Base-by-base conservation (phyloP, 1,140 invertebrate genomes). In the Drosophila virilis region DNA sequence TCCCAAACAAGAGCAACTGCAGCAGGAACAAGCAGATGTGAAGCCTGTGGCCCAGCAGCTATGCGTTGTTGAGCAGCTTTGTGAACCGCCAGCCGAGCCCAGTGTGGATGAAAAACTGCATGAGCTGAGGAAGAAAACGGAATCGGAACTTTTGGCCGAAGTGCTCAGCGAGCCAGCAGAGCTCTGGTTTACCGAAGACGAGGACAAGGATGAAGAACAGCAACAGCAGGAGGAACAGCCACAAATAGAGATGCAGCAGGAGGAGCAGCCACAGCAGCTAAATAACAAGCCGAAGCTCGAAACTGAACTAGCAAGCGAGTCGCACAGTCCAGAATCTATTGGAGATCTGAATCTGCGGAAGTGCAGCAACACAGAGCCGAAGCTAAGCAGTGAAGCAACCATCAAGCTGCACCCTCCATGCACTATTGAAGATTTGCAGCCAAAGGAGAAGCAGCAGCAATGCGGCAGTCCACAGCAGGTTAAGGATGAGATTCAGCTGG, bases 11-110 rank as follows among this genome's bases (percentile, higher is more conserved):
- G n/a, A 58, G 28, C 38, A 50, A 7, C 2, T 12, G 7, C 42
- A 51, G 33, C 37, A 52, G 33, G 35, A 60, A 6, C 17, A 45
- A 17, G 50, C 66, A n/a, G 60, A 73, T 9, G 17, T 35, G 10
- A 22, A 13, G 4, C 10, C 15, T 2, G 17, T 8, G 5, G 7
- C 33, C 4, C 32, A 54, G 17, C 17, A 70, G 8, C 1, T 13
- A 0, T 15, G 22, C 32, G 50, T 1, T n/a, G 35, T 12, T 15
- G 35, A 22, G n/a, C 13, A 55, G 32, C 43, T 40, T 6, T 40
- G 10, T 40, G 46, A 48, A 12, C 1, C 3, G 17, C 46, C 46
- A 7, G 22, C 9, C 12, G 46, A 6, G 8, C n/a, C 37, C 8
- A 52, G 37, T 37, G 32, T 12, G 5, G 51, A 37, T 37, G 33